These are phyloP conservation scores for Meleagris gallopavo DNA, from an alignment of 2,113 vertebrate genomes.

Conservation along the genomic window DNA sequence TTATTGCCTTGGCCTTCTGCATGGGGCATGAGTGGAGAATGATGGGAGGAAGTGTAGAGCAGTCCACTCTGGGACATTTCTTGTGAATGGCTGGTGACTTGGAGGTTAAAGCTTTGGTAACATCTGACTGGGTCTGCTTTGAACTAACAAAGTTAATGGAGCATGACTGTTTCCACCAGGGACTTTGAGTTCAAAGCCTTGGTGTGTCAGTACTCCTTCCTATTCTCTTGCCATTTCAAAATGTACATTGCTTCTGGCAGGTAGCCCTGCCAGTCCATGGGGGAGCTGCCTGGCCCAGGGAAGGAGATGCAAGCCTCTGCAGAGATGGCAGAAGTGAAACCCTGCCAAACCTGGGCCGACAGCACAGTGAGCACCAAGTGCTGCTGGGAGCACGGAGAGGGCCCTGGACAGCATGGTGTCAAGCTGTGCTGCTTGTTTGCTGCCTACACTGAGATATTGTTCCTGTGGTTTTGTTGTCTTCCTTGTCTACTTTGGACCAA, in stretches of 20 bases:
- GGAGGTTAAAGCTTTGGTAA: not conserved
- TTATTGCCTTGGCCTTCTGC: not conserved
- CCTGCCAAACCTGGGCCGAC: not conserved
- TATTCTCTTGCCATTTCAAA: not conserved
- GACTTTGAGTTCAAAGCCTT: not conserved
- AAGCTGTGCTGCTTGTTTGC: accelerated
- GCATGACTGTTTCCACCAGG: not conserved
- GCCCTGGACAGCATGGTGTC: accelerated
- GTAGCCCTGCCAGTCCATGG: not conserved
- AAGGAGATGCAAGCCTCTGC: not conserved
- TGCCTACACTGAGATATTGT: not conserved
- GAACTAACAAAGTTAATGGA: not conserved
- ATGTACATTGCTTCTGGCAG: not conserved
- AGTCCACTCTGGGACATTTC: not conserved
- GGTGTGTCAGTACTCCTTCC: not conserved
- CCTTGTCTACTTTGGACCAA: not conserved
- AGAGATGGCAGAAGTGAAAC: not conserved
- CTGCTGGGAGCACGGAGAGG: not conserved
- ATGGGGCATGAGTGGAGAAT: not conserved
- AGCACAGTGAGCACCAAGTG: not conserved
- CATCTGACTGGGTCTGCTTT: not conserved
- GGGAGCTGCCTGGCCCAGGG: not conserved
- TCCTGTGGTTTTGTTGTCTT: not conserved
- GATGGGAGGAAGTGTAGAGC: not conserved
- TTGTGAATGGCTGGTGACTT: not conserved